Evolutionary conservation across 2,888 invertebrate species (phyloP).

Genomic region (Lasioglossum lativentre): DNA sequence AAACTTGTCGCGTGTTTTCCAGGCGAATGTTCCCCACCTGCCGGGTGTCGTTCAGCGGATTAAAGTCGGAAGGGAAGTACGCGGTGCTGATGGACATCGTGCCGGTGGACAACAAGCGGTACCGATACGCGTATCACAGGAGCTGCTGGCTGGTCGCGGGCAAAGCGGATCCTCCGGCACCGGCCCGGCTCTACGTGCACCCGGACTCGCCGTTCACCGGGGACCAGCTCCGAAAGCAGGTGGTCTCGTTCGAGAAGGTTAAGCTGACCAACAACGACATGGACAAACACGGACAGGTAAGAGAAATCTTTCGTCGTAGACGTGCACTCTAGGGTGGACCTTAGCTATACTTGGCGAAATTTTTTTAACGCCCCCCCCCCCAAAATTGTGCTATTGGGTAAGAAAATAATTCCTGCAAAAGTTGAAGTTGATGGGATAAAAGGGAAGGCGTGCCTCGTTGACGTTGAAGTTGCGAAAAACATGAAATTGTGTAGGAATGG

Average conservation of each 20-base stretch:
- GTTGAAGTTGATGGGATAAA: no score
- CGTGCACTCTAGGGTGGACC: no score
- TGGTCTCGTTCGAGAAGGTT: conserved; percentile 93
- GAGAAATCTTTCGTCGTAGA: conserved; percentile 64
- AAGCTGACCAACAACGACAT: conserved; percentile 94
- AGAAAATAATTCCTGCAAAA: no score
- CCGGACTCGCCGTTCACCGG: conserved; percentile 93
- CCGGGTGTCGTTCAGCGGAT: conserved; percentile 90
- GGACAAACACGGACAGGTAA: conserved; percentile 91
- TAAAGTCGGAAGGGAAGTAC: conserved; percentile 89
- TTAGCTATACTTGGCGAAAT: no score
- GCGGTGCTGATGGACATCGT: conserved; percentile 92
- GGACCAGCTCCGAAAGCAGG: conserved; percentile 91
- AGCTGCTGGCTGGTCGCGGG: conserved; percentile 94
- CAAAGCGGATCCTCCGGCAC: conserved; percentile 92
- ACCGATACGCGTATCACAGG: conserved; percentile 93
- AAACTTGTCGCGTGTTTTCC: conserved; percentile 79
- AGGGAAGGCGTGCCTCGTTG: no score
- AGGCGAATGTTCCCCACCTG: conserved; percentile 94
- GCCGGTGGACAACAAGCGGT: conserved; percentile 92
- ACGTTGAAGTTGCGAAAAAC: no score
- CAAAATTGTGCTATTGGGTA: no score
- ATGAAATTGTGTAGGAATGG: no score
- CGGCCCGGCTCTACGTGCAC: conserved; percentile 90
- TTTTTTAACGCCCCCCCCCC: no score